Conservation (phyloP, 2,797 vertebrate genomes). For the Peromyscus nudipes region DNA sequence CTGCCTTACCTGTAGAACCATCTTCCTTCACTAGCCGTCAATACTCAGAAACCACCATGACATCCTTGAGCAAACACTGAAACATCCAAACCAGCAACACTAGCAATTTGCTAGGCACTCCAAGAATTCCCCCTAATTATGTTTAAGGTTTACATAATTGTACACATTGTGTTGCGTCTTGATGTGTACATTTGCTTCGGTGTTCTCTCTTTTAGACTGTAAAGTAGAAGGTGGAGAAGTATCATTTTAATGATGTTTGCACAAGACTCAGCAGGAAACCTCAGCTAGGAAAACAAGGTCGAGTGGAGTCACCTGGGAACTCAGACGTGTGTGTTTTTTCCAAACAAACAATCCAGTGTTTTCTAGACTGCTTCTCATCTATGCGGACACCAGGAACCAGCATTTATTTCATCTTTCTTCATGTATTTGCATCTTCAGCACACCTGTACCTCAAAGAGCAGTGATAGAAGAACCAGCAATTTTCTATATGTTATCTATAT, state of each 20-base stretch:
- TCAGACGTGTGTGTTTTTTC: neutral
- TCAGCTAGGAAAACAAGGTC: slow-evolving; percentile 47
- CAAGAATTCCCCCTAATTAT: neutral
- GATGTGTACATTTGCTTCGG: slow-evolving; percentile 56
- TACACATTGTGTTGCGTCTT: slow-evolving; percentile 51
- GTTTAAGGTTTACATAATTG: slow-evolving; percentile 63
- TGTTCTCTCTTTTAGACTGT: slow-evolving; percentile 46
- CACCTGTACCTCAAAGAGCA: neutral
- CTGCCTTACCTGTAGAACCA: neutral
- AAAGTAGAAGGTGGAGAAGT: slow-evolving; percentile 22
- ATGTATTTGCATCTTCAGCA: neutral
- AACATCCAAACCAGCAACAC: neutral
- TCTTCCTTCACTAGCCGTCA: neutral
- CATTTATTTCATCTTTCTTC: neutral
- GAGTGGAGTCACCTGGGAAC: neutral
- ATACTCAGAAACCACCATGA: neutral
- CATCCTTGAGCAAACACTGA: slow-evolving; percentile 33
- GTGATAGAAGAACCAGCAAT: neutral
- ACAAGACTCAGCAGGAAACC: slow-evolving; percentile 51
- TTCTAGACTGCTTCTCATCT: neutral
- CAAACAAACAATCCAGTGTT: neutral
- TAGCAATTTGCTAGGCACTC: neutral
- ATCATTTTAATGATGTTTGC: slow-evolving; percentile 73
- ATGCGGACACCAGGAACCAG: neutral
- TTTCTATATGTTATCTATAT: neutral